Conservation (phyloP, 1,140 invertebrate species). For the Drosophila parabipectinata region DNA sequence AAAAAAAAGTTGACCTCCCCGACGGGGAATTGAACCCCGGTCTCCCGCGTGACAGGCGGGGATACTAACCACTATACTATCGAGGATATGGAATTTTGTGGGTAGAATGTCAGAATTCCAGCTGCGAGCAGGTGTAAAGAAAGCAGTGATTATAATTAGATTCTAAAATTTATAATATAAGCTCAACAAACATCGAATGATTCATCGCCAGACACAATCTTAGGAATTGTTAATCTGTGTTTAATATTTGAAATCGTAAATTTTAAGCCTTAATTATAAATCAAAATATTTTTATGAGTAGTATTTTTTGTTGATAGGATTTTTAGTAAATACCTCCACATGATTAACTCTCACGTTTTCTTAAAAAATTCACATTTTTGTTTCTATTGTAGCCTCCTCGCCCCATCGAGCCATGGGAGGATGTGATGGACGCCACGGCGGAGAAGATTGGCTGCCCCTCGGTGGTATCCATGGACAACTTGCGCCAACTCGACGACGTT, state of each 20-base stretch:
- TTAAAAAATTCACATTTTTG: not conserved
- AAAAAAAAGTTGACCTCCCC: conserved; percentile 69
- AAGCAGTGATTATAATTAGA: conserved; percentile 3
- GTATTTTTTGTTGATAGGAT: too few relatives aligned
- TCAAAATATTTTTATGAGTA: too few relatives aligned
- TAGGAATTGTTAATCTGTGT: too few relatives aligned
- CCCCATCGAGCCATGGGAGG: conserved; percentile 85
- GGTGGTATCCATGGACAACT: conserved; percentile 72
- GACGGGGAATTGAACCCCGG: conserved; percentile 85
- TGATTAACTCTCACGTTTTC: too few relatives aligned
- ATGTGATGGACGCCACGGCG: conserved; percentile 85
- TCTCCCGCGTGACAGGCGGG: conserved; percentile 85
- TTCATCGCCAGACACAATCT: too few relatives aligned
- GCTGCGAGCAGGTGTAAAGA: not conserved
- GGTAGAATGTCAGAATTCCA: not conserved
- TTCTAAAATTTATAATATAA: not conserved
- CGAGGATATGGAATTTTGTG: conserved; percentile 12
- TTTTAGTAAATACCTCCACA: too few relatives aligned
- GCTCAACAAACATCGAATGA: too few relatives aligned
- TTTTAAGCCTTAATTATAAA: too few relatives aligned
- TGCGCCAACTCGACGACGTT: conserved; percentile 68
- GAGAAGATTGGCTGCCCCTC: conserved; percentile 86
- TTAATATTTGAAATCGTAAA: too few relatives aligned
- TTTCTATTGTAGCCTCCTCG: conserved; percentile 85
- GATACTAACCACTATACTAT: conserved; percentile 81